These are phyloP conservation scores for Drosophila biarmipes DNA, from an alignment of 1,140 invertebrate species.

Conservation along the genomic window DNA sequence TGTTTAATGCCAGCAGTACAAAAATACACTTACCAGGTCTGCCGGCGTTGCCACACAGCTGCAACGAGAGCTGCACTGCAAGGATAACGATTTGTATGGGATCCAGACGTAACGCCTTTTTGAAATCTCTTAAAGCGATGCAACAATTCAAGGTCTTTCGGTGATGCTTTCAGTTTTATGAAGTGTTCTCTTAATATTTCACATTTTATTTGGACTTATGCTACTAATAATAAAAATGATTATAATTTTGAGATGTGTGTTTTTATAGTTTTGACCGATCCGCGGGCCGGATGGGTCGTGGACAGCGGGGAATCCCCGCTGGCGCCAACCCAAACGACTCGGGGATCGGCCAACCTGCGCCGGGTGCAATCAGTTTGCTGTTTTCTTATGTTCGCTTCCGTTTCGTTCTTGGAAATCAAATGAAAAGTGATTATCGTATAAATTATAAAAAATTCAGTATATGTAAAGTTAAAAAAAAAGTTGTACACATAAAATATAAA, in stretches of 20 bases:
- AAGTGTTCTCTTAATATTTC: slow-evolving; percentile 74
- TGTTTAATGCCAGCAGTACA: too few species aligned
- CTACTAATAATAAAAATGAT: slow-evolving; percentile 76
- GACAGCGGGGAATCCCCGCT: neutral
- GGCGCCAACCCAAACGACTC: slow-evolving; percentile 4
- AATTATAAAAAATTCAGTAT: slow-evolving; percentile 83
- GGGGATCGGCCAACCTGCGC: slow-evolving; percentile 6
- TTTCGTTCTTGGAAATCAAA: slow-evolving; percentile 58
- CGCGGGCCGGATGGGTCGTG: slow-evolving; percentile 8
- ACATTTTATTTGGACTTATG: slow-evolving; percentile 79
- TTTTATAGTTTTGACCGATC: slow-evolving; percentile 23
- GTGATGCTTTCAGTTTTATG: slow-evolving; percentile 30
- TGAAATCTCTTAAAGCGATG: neutral
- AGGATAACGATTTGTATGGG: neutral
- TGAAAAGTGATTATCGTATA: slow-evolving; percentile 79
- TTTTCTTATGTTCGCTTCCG: slow-evolving; percentile 11
- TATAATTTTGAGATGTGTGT: slow-evolving; percentile 78
- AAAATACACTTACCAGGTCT: neutral
- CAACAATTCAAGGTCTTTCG: slow-evolving; percentile 13
- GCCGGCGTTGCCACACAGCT: neutral
- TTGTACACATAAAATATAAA: slow-evolving; percentile 82
- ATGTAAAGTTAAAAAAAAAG: slow-evolving; percentile 79
- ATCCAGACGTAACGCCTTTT: neutral
- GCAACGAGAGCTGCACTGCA: neutral
- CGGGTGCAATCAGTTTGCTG: slow-evolving; percentile 56